Percentiles rank a stretch among this genome's conserved stretches.
phyloP scores from a whole-genome alignment of 2,888 invertebrate species.

The Thelaira solivaga region DNA sequence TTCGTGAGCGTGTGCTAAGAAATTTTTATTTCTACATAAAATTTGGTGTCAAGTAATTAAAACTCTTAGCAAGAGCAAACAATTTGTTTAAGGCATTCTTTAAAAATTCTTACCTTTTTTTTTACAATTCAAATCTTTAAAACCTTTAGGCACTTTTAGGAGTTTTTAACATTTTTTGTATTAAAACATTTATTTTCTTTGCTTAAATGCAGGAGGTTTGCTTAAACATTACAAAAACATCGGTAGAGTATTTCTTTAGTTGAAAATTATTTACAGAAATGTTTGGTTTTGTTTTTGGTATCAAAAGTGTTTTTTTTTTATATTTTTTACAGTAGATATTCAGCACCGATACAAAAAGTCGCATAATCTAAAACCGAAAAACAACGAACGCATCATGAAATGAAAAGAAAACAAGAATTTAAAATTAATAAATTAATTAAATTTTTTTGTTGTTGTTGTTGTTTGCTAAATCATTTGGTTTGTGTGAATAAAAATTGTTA shows the following conservation, averaged over 20 bases:
- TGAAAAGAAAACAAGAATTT: slow-evolving; percentile 74
- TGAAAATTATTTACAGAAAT: slow-evolving; percentile 50
- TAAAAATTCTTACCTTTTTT: slow-evolving; percentile 69
- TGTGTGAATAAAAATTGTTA: slow-evolving; percentile 10
- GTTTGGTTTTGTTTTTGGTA: slow-evolving; percentile 9
- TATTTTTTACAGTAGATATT: slow-evolving; percentile 77
- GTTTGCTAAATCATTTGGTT: neutral
- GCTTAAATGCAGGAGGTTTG: slow-evolving; percentile 11
- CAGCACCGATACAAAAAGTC: slow-evolving; percentile 78
- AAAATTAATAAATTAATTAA: slow-evolving; percentile 53
- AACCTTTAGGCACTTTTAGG: slow-evolving; percentile 63
- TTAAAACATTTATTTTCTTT: slow-evolving; percentile 7
- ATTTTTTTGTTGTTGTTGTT: slow-evolving; percentile 40
- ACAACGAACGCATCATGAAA: slow-evolving; percentile 72
- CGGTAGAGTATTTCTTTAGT: slow-evolving; percentile 44
- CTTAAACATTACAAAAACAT: slow-evolving; percentile 48
- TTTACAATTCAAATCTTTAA: slow-evolving; percentile 54
- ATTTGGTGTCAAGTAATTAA: slow-evolving; percentile 23
- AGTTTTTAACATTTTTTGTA: slow-evolving; percentile 59
- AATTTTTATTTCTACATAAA: slow-evolving; percentile 33
- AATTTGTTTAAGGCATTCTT: neutral
- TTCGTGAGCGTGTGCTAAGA: slow-evolving; percentile 62
- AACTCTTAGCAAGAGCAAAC: slow-evolving; percentile 8
- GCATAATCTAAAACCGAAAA: slow-evolving; percentile 77
- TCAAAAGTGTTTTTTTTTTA: slow-evolving; percentile 55